Percentiles rank a stretch among this genome's conserved stretches.
Conservation (phyloP, 1,140 invertebrate species). For the Littorina saxatilis region DNA sequence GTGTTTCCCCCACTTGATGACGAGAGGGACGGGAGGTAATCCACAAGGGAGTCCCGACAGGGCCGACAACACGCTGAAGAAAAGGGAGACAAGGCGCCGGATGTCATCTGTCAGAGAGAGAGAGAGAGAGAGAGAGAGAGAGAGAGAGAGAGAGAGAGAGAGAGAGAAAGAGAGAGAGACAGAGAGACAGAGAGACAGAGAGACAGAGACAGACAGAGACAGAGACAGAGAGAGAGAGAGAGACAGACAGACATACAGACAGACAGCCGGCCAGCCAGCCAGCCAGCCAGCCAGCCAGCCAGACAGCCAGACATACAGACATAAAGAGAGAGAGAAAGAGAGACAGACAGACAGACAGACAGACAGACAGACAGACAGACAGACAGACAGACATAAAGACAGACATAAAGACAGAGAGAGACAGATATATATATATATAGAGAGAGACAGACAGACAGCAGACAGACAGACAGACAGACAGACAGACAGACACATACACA, state of each 20-base stretch:
- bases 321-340: too few species aligned
- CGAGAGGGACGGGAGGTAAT: background rate
- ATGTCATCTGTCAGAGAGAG: conserved; percentile 7
- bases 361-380: background rate
- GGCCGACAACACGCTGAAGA: background rate
- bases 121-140: background rate
- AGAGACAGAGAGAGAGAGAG: background rate
- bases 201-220: background rate
- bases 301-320: background rate
- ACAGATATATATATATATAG: too few species aligned
- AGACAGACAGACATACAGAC: background rate
- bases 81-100: background rate
- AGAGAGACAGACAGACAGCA: too few species aligned
- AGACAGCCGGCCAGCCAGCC: background rate
- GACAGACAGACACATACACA: too few species aligned
- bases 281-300: background rate
- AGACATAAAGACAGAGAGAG: too few species aligned
- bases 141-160: background rate
- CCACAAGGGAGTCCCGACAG: background rate
- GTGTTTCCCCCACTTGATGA: background rate
- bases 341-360: conserved; percentile 10
- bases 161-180: background rate
- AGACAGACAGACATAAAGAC: too few species aligned
- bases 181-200: background rate
- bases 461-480: too few species aligned